Evolutionary conservation across 1,140 invertebrate genomes (phyloP).

Genomic region (Anastatus disparis): DNA sequence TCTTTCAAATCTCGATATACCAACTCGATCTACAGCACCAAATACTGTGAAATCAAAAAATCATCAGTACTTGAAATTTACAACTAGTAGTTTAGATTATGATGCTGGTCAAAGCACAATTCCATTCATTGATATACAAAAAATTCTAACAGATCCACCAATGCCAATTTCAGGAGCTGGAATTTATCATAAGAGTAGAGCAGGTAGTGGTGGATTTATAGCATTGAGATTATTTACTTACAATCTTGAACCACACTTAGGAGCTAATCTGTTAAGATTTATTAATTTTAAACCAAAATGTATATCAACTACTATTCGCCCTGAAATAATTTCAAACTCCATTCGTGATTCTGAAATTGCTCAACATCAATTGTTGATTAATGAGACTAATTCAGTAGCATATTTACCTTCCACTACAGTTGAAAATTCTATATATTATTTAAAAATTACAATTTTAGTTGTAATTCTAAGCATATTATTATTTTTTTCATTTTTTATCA

Average conservation of each 20-base stretch:
- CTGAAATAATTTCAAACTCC: no score
- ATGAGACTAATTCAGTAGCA: no score
- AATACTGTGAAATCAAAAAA: background rate
- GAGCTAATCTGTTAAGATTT: no score
- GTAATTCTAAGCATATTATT: no score
- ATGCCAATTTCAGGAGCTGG: background rate
- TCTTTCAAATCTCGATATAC: background rate
- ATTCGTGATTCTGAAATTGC: no score
- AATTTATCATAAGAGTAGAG: background rate
- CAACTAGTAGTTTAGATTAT: background rate
- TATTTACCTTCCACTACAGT: no score
- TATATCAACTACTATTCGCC: no score
- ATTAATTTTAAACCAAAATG: no score
- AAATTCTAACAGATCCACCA: background rate
- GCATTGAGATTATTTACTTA: background rate
- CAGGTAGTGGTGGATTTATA: background rate
- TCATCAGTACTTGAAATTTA: background rate
- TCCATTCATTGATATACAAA: conserved; percentile 4
- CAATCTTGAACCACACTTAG: background rate
- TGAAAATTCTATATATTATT: no score
- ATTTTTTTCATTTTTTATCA: no score
- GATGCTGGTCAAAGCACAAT: conserved; percentile 9
- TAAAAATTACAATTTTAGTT: no score
- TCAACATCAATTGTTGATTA: no score
- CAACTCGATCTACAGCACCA: background rate